Base-by-base conservation (phyloP, 2,888 invertebrate genomes). In the Apodemia mormo region DNA sequence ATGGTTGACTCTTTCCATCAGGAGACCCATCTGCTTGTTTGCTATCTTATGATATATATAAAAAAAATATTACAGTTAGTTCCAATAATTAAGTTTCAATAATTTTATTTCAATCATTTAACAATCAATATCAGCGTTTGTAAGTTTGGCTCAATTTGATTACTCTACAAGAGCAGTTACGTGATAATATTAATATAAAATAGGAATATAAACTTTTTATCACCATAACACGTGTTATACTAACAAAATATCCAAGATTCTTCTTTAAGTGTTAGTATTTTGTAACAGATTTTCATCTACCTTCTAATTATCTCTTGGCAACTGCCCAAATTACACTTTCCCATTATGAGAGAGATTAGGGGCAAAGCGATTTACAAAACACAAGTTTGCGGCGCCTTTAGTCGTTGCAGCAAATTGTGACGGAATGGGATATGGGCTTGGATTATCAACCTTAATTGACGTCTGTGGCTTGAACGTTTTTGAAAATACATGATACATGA, bases 321-420 rank as follows among this genome's bases (percentile, higher is more conserved):
- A 58, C 64, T 67, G 66, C 72, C 76, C 76, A 77, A 72, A 68
- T 72, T 69, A 66, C 75, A 74, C 74, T 75, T 74, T 71, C 70
- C 75, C 73, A 76, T 76, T 77, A 75, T 71, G 71, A 67, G 69
- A 68, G 73, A 73, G 73, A 74, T 74, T 74, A 72, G 71, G 71
- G 67, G 70, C 30, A 70, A 74, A 74, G 70, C 74, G 70, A 73
- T 74, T 73, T 73, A 72, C 70, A 70, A 73, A 74, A 75, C 74
- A 74, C 71, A 73, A 74, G 71, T 74, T 72, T 68, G 66, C 68
- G 68, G 68, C 68, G 72, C 71, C 71, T 74, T 75, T 73, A 70
- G 71, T 67, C 58, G 61, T 61, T 29, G 66, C 30, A 49, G 66
- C 66, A 61, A 45, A 66, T 70, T 64, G 66, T 52, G 64, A 49